Evolutionary conservation across 2,888 invertebrate genomes (phyloP).

Genomic region (Gymnocheta viridis): DNA sequence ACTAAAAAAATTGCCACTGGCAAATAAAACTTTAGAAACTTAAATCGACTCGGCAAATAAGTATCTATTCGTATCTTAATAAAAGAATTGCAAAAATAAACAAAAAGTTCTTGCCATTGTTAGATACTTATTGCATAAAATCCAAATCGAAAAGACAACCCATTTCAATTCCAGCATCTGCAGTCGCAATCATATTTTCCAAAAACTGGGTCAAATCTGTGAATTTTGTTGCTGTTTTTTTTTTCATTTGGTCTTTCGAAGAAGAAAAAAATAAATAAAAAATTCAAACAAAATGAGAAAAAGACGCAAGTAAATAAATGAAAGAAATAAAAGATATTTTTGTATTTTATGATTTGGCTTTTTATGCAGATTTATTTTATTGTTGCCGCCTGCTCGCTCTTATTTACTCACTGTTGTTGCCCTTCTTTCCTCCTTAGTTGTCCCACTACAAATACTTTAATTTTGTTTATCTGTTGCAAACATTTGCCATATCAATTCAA

Average conservation of each 20-base stretch:
- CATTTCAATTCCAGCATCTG: slow-evolving; percentile 30
- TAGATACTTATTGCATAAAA: slow-evolving; percentile 15
- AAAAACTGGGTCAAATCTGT: slow-evolving; percentile 62
- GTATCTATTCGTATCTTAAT: neutral
- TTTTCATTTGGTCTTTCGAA: neutral
- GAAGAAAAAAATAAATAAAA: slow-evolving; percentile 15
- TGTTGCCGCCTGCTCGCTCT: neutral
- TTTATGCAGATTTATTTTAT: slow-evolving; percentile 61
- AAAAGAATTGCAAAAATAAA: neutral
- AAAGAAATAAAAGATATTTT: slow-evolving; percentile 20
- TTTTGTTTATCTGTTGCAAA: slow-evolving; percentile 46
- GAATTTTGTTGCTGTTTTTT: slow-evolving; percentile 2
- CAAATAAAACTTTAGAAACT: slow-evolving; percentile 22
- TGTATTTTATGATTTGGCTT: slow-evolving; percentile 54
- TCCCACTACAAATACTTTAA: neutral
- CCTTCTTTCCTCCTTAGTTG: slow-evolving; percentile 6
- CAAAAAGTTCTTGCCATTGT: neutral
- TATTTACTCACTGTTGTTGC: neutral
- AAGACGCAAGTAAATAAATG: slow-evolving; percentile 1
- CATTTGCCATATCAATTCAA: slow-evolving; percentile 50
- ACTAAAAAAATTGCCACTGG: slow-evolving; percentile 16
- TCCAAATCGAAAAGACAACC: slow-evolving; percentile 18
- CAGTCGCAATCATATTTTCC: slow-evolving; percentile 39
- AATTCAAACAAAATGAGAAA: neutral
- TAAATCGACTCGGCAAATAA: slow-evolving; percentile 32